Conservation (phyloP, 2,888 invertebrate species). For the Gymnoscelis rufifasciata region DNA sequence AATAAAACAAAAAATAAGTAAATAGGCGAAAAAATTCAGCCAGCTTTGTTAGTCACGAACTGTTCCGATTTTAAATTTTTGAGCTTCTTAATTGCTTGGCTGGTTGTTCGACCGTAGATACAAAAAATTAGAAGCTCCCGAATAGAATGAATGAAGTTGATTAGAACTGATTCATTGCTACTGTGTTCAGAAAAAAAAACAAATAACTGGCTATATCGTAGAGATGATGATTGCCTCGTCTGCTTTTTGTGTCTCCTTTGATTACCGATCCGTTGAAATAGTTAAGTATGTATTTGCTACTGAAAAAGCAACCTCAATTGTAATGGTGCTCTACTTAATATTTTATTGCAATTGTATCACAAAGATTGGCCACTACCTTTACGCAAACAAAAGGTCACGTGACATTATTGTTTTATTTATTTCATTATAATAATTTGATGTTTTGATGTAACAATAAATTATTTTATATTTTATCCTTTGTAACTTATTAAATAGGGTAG, state of each 20-base stretch:
- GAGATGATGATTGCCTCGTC: conserved; percentile 3
- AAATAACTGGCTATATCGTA: background rate
- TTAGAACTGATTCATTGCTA: conserved; percentile 31
- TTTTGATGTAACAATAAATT: no score
- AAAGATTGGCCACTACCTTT: no score
- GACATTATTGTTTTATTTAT: no score
- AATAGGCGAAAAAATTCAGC: conserved; percentile 32
- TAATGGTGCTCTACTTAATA: no score
- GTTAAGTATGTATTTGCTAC: background rate
- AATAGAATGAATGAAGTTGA: background rate
- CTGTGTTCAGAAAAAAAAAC: conserved; percentile 9
- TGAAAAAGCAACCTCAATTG: no score
- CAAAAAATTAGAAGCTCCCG: background rate
- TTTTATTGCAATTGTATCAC: no score
- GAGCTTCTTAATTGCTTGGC: conserved; percentile 26
- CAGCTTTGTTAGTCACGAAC: conserved; percentile 40
- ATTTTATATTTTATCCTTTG: no score
- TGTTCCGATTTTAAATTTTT: conserved; percentile 25
- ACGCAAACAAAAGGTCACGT: no score
- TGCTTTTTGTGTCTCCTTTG: background rate
- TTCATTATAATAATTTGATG: no score
- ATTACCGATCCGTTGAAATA: background rate
- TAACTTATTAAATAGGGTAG: no score
- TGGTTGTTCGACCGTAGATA: background rate
- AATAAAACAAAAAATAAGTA: conserved; percentile 37